Conservation (phyloP, 1,140 invertebrate species). For the Apis cerana region DNA sequence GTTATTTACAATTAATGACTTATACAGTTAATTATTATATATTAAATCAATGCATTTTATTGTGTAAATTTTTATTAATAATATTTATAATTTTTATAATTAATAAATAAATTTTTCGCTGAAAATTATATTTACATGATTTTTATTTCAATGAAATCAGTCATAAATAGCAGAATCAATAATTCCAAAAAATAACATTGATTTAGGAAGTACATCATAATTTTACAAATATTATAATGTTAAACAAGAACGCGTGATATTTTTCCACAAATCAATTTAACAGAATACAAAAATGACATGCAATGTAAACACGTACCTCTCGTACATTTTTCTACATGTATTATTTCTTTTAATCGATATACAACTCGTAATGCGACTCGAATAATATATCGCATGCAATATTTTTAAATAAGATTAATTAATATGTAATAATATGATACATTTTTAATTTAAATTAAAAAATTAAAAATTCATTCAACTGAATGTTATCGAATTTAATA, state of each 20-base stretch:
- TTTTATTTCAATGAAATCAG: not conserved
- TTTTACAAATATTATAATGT: not conserved
- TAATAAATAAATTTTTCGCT: conserved; percentile 6
- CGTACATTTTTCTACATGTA: not conserved
- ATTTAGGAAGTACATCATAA: conserved; percentile 33
- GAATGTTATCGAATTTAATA: too few species aligned
- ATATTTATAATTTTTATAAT: conserved; percentile 37
- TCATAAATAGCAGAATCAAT: conserved; percentile 67
- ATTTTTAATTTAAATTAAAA: not conserved
- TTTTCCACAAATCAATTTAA: conserved; percentile 18
- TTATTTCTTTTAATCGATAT: conserved; percentile 23
- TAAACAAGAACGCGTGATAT: conserved; percentile 5
- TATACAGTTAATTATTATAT: not conserved
- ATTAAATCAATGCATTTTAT: not conserved
- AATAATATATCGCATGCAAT: not conserved
- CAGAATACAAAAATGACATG: conserved; percentile 36
- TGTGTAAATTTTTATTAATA: conserved; percentile 11
- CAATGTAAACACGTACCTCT: conserved; percentile 27
- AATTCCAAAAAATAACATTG: conserved; percentile 66
- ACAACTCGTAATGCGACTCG: not conserved
- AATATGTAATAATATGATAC: not conserved
- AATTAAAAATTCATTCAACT: not conserved
- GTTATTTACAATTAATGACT: not conserved
- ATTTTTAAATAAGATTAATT: not conserved
- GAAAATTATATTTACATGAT: not conserved